Evolutionary conservation across 2,113 vertebrate genomes (phyloP).

Genomic region (Neomonachus schauinslandi): DNA sequence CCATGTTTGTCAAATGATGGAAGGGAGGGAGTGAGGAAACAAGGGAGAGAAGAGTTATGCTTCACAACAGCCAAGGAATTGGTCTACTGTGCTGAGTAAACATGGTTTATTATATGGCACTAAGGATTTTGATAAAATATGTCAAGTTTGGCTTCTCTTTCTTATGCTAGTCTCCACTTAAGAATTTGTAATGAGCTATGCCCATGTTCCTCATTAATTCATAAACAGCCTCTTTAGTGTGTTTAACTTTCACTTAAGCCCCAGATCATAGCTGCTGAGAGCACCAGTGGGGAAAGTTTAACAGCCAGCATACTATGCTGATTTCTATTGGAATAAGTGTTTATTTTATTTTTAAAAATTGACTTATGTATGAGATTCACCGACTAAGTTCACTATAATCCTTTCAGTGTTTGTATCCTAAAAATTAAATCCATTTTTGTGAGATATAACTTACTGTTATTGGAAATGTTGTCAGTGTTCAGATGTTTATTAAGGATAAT

Average conservation of each 20-base stretch:
- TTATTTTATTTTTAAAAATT: constrained; percentile 41
- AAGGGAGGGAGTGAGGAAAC: background rate
- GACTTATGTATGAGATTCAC: background rate
- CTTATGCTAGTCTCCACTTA: background rate
- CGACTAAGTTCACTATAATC: background rate
- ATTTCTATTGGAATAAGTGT: background rate
- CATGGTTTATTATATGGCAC: background rate
- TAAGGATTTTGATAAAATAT: background rate
- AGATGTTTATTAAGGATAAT: background rate
- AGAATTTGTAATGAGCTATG: background rate
- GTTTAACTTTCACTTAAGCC: background rate
- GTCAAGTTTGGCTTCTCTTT: constrained; percentile 5
- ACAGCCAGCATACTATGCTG: background rate
- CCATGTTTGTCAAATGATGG: background rate
- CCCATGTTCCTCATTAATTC: background rate
- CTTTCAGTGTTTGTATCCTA: background rate
- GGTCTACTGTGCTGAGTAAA: background rate
- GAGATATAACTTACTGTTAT: background rate
- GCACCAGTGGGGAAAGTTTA: background rate
- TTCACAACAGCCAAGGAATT: background rate
- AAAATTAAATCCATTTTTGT: background rate
- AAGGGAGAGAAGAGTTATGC: background rate
- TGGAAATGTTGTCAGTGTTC: background rate
- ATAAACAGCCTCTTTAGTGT: background rate
- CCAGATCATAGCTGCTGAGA: background rate